Evolutionary conservation across 1,140 invertebrate genomes (phyloP).

Genomic region (Nylanderia fulva): DNA sequence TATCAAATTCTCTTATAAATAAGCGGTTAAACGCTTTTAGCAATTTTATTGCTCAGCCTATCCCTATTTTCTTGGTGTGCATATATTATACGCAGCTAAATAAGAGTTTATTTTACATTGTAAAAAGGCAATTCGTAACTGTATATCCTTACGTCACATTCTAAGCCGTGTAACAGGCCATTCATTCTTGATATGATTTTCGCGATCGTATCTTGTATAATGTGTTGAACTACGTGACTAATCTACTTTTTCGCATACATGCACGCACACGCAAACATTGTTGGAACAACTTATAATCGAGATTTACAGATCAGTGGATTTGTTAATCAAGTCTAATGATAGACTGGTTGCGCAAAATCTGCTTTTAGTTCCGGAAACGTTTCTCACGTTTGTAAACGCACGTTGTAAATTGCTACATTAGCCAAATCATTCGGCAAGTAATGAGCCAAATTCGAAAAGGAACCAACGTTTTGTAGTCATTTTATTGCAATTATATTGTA

Average conservation of each 20-base stretch:
- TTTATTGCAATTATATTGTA: constrained; percentile 7
- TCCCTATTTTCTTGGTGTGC: neutral
- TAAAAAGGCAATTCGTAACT: constrained; percentile 4
- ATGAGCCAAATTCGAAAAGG: constrained; percentile 5
- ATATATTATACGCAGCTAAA: neutral
- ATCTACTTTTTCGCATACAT: constrained; percentile 24
- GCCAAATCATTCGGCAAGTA: neutral
- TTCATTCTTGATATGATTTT: constrained; percentile 33
- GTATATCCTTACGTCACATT: constrained; percentile 21
- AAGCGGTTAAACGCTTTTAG: neutral
- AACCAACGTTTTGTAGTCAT: neutral
- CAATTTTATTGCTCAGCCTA: neutral
- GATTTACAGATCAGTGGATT: constrained; percentile 54
- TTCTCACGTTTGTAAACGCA: constrained; percentile 15
- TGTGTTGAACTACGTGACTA: constrained; percentile 10
- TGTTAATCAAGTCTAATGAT: constrained; percentile 27
- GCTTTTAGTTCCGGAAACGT: constrained; percentile 43
- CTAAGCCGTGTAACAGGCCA: neutral
- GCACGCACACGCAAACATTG: neutral
- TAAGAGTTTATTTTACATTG: neutral
- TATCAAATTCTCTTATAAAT: neutral
- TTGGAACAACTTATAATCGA: constrained; percentile 44
- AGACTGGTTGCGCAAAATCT: constrained; percentile 22
- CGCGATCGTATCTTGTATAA: constrained; percentile 14
- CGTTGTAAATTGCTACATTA: constrained; percentile 8